Percentiles rank a stretch among this genome's conserved stretches.
phyloP scores from a whole-genome alignment of 2,797 vertebrate species.

The Melanotaenia nigrans region DNA sequence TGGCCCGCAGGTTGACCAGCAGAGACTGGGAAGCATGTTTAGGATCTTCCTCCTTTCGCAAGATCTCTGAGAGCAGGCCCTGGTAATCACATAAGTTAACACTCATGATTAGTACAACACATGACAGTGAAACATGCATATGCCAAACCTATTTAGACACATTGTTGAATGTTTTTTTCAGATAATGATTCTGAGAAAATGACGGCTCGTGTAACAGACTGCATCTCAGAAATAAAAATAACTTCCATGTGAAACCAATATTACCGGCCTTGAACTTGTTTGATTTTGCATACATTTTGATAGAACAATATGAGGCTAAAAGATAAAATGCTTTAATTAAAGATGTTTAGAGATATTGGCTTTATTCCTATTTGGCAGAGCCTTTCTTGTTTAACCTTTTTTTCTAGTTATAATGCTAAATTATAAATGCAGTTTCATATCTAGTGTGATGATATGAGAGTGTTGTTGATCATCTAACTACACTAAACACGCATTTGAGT shows the following conservation, averaged over 20 bases:
- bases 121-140: background rate
- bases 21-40: slow-evolving; percentile 94
- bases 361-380: background rate
- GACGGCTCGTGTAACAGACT: background rate
- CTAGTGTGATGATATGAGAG: background rate
- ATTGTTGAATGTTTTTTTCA: background rate
- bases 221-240: background rate
- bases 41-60: slow-evolving; percentile 95
- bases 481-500: background rate
- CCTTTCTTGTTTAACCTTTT: background rate
- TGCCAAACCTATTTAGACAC: background rate
- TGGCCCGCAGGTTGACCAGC: slow-evolving; percentile 94
- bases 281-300: background rate
- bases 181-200: background rate
- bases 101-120: background rate
- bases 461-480: background rate
- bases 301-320: no score
- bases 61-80: slow-evolving; percentile 96
- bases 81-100: slow-evolving; percentile 47
- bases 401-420: background rate
- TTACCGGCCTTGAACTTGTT: background rate
- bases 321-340: background rate
- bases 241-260: background rate
- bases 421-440: background rate
- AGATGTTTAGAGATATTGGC: background rate